A percentile compares a stretch with the other conserved stretches of the same genome.
phyloP scores from a whole-genome alignment of 2,113 vertebrate genomes.

The Istiophorus platypterus region DNA sequence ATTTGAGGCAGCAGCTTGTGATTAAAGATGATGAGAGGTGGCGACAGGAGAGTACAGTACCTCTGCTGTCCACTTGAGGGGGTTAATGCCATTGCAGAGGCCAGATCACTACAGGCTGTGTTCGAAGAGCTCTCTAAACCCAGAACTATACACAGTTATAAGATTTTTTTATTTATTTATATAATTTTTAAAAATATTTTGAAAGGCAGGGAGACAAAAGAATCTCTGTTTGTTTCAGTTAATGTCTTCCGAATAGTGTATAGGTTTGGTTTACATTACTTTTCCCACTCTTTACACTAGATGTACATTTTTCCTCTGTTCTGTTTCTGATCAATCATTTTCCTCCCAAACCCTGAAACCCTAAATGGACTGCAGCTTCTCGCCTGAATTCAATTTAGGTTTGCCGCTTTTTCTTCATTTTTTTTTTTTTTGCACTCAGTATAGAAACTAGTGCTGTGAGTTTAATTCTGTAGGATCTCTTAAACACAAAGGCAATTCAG shows the following conservation, averaged over 20 bases:
- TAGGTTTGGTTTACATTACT: too few relatives aligned
- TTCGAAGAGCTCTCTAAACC: not conserved
- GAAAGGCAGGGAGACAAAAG: not conserved
- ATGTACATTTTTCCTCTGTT: not conserved
- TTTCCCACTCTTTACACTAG: not conserved
- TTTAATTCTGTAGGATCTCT: not conserved
- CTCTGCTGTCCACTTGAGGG: slow-evolving; percentile 52
- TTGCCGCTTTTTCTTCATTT: not conserved
- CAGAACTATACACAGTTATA: not conserved
- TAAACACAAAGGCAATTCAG: not conserved
- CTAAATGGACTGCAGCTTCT: too few relatives aligned
- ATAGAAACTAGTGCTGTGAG: too few relatives aligned
- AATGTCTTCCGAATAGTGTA: too few relatives aligned
- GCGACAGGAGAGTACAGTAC: not conserved
- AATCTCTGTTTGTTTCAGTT: not conserved
- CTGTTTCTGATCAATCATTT: not conserved
- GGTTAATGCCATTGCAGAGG: not conserved
- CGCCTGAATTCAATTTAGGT: not conserved
- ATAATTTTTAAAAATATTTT: not conserved
- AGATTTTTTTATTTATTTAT: too few relatives aligned
- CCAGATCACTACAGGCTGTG: not conserved
- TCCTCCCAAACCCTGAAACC: too few relatives aligned
- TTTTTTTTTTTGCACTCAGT: too few relatives aligned
- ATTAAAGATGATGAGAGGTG: not conserved
- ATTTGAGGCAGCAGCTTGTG: not conserved